Base-by-base conservation (phyloP, 2,888 invertebrate genomes). In the Polyommatus iphigenia region DNA sequence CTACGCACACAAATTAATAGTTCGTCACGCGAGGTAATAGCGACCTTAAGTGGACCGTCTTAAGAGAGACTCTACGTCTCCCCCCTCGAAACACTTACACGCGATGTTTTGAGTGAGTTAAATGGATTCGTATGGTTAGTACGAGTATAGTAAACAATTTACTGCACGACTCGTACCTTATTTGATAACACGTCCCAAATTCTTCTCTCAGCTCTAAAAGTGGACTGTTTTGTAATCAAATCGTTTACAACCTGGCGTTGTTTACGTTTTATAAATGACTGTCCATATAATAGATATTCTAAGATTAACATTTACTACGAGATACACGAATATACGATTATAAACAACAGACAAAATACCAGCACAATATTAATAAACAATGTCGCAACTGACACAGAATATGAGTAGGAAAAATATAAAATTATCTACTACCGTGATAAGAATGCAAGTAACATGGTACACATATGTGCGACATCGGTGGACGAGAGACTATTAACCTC, bases 401-500 rank as follows among this genome's bases (percentile, higher is more conserved):
- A 10, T 15, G 59, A 32, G 62, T 18, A 76, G 76, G 5, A 62
- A 62, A 62, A 62, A 67, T 18, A 77, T 54, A 54, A 15, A 36
- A 72, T 73, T 59, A 41, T 78, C 46, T 29, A 62, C 50, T 41
- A 29, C n/a, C 18, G 46, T n/a, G 62, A 78, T 73, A 78, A 75
- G 41, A 50, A 46, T 72, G 50, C 73, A 73, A 73, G 78, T 78
- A 91, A 90, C 91, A 93, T 91, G 92, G 90, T 86, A 88, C 90
- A 90, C 93, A 94, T 91, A 89, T 93, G 93, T 92, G 91, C 87
- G 91, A 91, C 93, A 91, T 89, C 87, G 90, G 88, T 89, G 87
- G 88, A 90, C 88, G 87, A 90, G 87, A 89, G 87, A 89, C 91
- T 88, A 92, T 93, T 93, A 93, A 93, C 93, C 93, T 93, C 91